These are phyloP conservation scores for Varanus komodoensis DNA, from an alignment of 2,113 vertebrate species.

Conservation along the genomic window DNA sequence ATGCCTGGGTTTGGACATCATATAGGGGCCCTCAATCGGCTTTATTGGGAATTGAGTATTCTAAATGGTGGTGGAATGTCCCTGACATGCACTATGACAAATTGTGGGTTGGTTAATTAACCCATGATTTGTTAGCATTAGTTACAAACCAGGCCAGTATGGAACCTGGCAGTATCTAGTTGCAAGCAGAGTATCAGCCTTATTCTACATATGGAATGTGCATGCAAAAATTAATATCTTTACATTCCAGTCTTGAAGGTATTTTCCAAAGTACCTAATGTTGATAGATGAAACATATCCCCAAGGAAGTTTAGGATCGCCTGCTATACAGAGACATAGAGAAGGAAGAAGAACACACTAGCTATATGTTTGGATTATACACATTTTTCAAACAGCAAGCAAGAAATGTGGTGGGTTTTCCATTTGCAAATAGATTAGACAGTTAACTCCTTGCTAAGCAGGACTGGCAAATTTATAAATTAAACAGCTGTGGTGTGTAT, in stretches of 20 bases:
- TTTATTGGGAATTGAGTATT: too few relatives aligned
- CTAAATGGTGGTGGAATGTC: too few relatives aligned
- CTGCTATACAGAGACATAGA: not conserved
- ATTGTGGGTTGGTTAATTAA: too few relatives aligned
- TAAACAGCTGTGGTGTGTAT: slow-evolving; percentile 33
- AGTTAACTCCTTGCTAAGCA: slow-evolving; percentile 4
- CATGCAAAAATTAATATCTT: not conserved
- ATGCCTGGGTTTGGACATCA: too few relatives aligned
- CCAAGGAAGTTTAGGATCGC: not conserved
- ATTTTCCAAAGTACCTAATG: not conserved
- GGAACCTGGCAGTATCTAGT: not conserved
- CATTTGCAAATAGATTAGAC: not conserved
- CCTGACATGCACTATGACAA: too few relatives aligned
- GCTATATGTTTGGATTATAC: slow-evolving; percentile 25
- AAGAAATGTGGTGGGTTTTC: slow-evolving; percentile 27
- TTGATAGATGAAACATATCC: not conserved
- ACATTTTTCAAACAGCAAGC: slow-evolving; percentile 34
- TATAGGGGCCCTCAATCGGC: too few relatives aligned
- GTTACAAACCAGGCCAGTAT: not conserved
- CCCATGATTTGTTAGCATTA: too few relatives aligned
- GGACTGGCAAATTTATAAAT: slow-evolving; percentile 28
- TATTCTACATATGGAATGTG: not conserved
- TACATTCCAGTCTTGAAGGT: not conserved
- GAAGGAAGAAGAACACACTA: not conserved
- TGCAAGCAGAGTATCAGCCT: not conserved